A percentile compares a stretch with the other conserved stretches of the same genome.
Evolutionary conservation across 1,140 invertebrate genomes (phyloP).

Genomic region (Elymnias hypermnestra): DNA sequence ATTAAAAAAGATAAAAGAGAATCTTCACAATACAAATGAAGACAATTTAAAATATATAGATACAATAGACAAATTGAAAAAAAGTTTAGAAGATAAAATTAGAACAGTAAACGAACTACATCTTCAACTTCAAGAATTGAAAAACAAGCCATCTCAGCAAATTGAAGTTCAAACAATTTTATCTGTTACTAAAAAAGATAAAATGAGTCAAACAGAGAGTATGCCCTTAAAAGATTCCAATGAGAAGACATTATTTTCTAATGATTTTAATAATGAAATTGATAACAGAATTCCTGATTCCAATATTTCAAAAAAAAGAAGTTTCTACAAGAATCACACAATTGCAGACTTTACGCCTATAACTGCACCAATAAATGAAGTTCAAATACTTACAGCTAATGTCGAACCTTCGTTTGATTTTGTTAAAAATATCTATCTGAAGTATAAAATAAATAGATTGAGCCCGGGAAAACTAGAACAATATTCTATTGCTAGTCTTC

Average conservation of each 20-base stretch:
- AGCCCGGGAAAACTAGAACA: slow-evolving; percentile 41
- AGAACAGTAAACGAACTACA: slow-evolving; percentile 33
- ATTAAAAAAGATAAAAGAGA: slow-evolving; percentile 37
- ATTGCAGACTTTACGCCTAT: slow-evolving; percentile 17
- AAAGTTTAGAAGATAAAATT: slow-evolving; percentile 31
- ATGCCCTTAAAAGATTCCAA: background rate
- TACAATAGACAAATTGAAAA: slow-evolving; percentile 19
- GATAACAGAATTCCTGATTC: background rate
- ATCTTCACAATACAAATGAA: slow-evolving; percentile 17
- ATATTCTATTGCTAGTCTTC: slow-evolving; percentile 35
- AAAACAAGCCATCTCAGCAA: slow-evolving; percentile 25
- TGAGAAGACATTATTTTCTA: background rate
- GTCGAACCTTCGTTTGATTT: slow-evolving; percentile 29
- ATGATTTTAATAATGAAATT: background rate
- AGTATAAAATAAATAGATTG: slow-evolving; percentile 47
- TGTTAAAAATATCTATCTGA: slow-evolving; percentile 38
- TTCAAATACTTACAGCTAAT: slow-evolving; percentile 43
- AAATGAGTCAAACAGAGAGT: slow-evolving; percentile 12
- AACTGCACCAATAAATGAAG: slow-evolving; percentile 32
- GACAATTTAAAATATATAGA: slow-evolving; percentile 17
- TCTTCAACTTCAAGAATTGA: slow-evolving; percentile 27
- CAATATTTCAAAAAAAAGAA: slow-evolving; percentile 1
- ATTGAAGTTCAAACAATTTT: slow-evolving; percentile 12
- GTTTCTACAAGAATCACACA: slow-evolving; percentile 8
- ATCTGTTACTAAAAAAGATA: slow-evolving; percentile 1